A percentile compares a stretch with the other conserved stretches of the same genome.
phyloP scores from a whole-genome alignment of 2,888 invertebrate species.

The Xylota segnis region DNA sequence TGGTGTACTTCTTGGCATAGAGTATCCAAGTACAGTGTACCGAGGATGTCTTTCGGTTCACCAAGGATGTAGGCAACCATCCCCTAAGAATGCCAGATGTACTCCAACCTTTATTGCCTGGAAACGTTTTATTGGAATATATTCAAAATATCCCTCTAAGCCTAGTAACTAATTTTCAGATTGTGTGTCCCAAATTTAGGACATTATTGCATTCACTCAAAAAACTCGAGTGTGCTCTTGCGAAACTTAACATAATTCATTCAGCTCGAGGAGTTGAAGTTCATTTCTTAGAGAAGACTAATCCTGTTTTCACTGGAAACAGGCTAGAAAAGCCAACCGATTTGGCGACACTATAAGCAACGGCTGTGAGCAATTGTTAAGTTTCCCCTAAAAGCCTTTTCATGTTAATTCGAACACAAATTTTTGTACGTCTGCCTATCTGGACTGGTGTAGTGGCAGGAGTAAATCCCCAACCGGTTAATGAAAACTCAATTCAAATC shows the following conservation, averaged over 20 bases:
- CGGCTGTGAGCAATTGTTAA: not conserved
- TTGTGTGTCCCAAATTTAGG: too few species aligned
- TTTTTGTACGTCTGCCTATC: slow-evolving; percentile 17
- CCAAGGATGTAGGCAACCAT: too few species aligned
- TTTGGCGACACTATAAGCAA: not conserved
- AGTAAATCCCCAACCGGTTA: slow-evolving; percentile 42
- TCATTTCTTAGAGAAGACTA: not conserved
- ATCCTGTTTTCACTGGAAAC: not conserved
- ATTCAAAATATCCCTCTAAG: too few species aligned
- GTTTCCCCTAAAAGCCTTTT: slow-evolving; percentile 46
- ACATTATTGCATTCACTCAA: too few species aligned
- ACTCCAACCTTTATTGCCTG: too few species aligned
- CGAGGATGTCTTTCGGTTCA: too few species aligned
- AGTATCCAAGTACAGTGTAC: too few species aligned
- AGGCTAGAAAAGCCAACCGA: slow-evolving; percentile 1
- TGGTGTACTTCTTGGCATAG: too few species aligned
- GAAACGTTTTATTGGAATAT: too few species aligned
- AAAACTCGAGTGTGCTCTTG: too few species aligned
- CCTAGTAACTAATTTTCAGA: too few species aligned
- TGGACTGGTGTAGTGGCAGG: slow-evolving; percentile 22
- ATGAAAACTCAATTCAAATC: slow-evolving; percentile 65
- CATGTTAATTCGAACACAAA: slow-evolving; percentile 46
- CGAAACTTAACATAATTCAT: slow-evolving; percentile 6
- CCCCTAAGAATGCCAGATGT: too few species aligned
- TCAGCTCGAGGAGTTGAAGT: not conserved